These are phyloP conservation scores for Mobula birostris DNA, from an alignment of 2,113 vertebrate species.

Conservation along the genomic window DNA sequence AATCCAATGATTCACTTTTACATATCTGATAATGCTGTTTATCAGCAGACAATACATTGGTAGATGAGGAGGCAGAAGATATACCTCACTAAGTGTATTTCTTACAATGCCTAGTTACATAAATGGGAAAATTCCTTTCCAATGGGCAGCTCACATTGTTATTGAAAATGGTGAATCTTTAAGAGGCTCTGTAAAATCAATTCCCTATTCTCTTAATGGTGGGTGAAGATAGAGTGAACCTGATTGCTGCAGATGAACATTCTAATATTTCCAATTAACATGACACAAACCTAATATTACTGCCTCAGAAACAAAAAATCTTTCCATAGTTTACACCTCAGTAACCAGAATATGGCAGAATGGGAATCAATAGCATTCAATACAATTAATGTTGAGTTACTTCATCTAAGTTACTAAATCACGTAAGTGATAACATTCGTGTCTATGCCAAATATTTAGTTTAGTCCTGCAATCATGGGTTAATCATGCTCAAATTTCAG, in stretches of 20 bases:
- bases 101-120: neutral
- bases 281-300: neutral
- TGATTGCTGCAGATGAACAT: neutral
- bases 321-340: neutral
- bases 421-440: too few species aligned
- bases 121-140: neutral
- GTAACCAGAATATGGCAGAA: neutral
- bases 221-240: neutral
- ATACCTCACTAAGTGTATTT: neutral
- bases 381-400: neutral
- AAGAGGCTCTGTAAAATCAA: neutral
- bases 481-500: neutral
- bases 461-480: neutral
- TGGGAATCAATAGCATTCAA: neutral
- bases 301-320: neutral
- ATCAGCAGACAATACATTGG: neutral
- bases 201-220: neutral
- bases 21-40: neutral
- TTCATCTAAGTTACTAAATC: neutral
- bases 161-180: too few species aligned
- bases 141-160: neutral
- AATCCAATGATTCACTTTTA: neutral
- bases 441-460: neutral
- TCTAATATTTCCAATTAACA: neutral
- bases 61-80: neutral